Base-by-base conservation (phyloP, 1,140 invertebrate species). In the Apis cerana region DNA sequence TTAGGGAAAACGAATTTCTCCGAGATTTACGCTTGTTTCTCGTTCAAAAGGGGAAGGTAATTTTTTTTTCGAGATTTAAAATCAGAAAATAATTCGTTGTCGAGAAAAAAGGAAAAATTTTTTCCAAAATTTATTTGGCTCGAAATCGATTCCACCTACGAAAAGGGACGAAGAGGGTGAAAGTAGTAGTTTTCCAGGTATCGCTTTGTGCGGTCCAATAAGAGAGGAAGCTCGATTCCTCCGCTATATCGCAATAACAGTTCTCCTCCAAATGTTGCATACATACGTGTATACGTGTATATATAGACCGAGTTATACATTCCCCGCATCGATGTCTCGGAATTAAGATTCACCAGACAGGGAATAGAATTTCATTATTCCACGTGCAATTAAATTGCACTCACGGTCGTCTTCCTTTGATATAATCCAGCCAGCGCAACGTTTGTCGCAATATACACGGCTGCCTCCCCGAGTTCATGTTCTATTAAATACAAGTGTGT, bases 401-500 rank as follows among this genome's bases (percentile, higher is more conserved):
- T 74, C 78, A 19, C 67, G 68, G 17, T 12, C 78, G 56, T 71
- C 78, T 74, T 80, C 69, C 61, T 75, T 74, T 75, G 71, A 75
- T 50, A 43, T 33, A 43, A 56, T 64, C 50, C 27, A 21, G 50
- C 52, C 19, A n/a, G 19, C 17, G 33, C 21, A 48, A 75, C 71
- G 61, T 23, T 64, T 54, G 59, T 67, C 52, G 71, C 61, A 50
- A 56, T 65, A 19, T 65, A 23, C 15, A 13, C 67, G 23, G 33
- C 33, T 43, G 4, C 33, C 5, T 43, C n/a, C 54, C 54, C 10
- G 23, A 54, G 62, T 86, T 83, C 68, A 74, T 81, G 70, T 82
- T 80, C 77, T 67, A 79, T 87, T 70, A 81, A 81, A 71, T 75
- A 56, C 82, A 75, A 82, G 52, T 84, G 65, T 84, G 85, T 82